Evolutionary conservation across 2,888 invertebrate genomes (phyloP).

Genomic region (Allolobophora icterica): DNA sequence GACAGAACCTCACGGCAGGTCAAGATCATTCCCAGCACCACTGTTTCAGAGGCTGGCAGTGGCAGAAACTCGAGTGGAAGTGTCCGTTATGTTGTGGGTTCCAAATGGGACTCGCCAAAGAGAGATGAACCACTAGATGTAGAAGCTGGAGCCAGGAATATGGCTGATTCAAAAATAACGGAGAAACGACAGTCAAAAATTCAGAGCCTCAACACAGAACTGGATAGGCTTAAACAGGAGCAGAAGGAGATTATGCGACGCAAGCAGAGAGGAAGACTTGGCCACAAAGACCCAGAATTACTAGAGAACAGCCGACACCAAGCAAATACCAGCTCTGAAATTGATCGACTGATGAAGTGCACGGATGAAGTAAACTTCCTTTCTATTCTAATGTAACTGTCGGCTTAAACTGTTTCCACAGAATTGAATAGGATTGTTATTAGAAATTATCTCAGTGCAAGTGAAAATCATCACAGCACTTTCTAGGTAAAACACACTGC

Average conservation of each 20-base stretch:
- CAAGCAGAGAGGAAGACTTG: slow-evolving; percentile 54
- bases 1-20: not conserved
- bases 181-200: slow-evolving; percentile 34
- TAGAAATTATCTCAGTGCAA: too few relatives aligned
- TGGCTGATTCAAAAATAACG: not conserved
- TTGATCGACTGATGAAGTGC: slow-evolving; percentile 50
- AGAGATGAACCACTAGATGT: not conserved
- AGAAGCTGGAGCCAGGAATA: not conserved
- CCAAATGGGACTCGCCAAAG: slow-evolving; percentile 12
- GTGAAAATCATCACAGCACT: too few relatives aligned
- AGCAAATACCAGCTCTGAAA: slow-evolving; percentile 57
- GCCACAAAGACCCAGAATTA: slow-evolving; percentile 59
- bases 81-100: not conserved
- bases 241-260: slow-evolving; percentile 59
- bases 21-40: not conserved
- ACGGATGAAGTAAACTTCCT: slow-evolving; percentile 39
- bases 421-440: too few relatives aligned
- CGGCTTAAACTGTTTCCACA: not conserved
- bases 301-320: slow-evolving; percentile 58
- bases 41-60: not conserved
- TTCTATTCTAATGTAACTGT: not conserved
- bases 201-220: slow-evolving; percentile 47
- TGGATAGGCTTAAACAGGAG: slow-evolving; percentile 54
- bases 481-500: too few relatives aligned
- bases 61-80: not conserved